These are phyloP conservation scores for Ectemnius continuus DNA, from an alignment of 2,888 invertebrate species.

Conservation along the genomic window DNA sequence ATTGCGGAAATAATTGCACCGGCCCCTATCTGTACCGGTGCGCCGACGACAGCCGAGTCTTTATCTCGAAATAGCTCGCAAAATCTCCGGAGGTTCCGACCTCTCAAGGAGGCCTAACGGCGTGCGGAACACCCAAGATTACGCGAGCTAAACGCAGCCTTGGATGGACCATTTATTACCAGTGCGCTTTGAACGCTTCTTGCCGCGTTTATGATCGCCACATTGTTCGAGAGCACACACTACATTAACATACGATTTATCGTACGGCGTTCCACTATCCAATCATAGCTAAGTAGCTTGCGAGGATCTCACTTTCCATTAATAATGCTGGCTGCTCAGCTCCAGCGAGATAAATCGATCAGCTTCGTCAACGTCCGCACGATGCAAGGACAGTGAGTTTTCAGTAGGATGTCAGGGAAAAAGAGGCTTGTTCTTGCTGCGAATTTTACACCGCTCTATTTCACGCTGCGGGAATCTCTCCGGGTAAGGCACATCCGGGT, in stretches of 20 bases:
- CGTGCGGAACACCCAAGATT: conserved; percentile 5
- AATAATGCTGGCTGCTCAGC: conserved; percentile 14
- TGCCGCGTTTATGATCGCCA: too few relatives aligned
- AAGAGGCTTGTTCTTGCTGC: conserved; percentile 18
- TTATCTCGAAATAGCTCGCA: conserved; percentile 45
- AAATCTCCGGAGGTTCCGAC: conserved; percentile 36
- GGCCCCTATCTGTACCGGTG: conserved; percentile 44
- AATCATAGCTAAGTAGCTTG: conserved; percentile 2
- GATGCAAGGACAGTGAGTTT: conserved; percentile 23
- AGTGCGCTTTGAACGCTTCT: too few relatives aligned
- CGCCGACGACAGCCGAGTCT: conserved; percentile 47
- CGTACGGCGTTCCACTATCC: background rate
- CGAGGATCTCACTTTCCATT: conserved; percentile 23
- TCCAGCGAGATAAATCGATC: conserved; percentile 25
- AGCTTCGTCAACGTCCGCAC: conserved; percentile 7
- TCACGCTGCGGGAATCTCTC: conserved; percentile 41
- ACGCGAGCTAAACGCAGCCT: conserved; percentile 8
- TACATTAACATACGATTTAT: background rate
- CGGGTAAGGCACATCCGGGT: conserved; percentile 23
- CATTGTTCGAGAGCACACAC: too few relatives aligned
- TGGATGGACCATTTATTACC: background rate
- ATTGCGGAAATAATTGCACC: conserved; percentile 52
- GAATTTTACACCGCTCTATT: conserved; percentile 23
- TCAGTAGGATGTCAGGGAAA: conserved; percentile 21
- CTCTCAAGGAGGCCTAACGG: conserved; percentile 40